Percentiles rank a stretch among this genome's conserved stretches.
Evolutionary conservation across 2,797 vertebrate genomes (phyloP).

Genomic region (Pitangus sulphuratus): DNA sequence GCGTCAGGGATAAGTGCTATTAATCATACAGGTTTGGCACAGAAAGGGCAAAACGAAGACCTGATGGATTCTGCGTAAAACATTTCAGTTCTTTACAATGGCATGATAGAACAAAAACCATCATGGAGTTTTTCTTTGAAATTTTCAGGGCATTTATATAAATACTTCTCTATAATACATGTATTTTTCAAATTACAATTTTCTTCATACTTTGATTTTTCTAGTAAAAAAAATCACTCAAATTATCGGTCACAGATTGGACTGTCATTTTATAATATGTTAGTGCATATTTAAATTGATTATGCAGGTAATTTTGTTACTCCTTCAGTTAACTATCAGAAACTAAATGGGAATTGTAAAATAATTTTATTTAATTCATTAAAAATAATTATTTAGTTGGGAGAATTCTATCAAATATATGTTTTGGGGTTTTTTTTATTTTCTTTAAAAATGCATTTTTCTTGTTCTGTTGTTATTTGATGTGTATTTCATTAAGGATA

Average conservation of each 20-base stretch:
- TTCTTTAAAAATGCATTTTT: background rate
- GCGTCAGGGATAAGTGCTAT: background rate
- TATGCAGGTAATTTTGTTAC: background rate
- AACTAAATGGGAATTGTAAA: background rate
- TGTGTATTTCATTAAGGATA: background rate
- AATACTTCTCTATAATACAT: background rate
- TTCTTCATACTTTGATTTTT: background rate
- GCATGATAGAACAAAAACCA: background rate
- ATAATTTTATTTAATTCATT: background rate
- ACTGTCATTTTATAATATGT: background rate
- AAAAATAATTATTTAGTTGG: background rate
- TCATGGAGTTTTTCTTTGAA: background rate
- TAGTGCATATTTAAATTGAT: background rate
- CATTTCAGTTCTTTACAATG: background rate
- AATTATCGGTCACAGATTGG: background rate
- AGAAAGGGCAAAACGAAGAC: background rate
- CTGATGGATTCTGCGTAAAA: background rate
- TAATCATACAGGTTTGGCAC: background rate
- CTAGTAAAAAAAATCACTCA: background rate
- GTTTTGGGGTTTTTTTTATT: background rate
- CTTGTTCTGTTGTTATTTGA: background rate
- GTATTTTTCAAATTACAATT: background rate
- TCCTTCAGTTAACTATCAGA: background rate
- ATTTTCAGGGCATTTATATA: background rate
- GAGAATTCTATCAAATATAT: background rate